A percentile compares a stretch with the other conserved stretches of the same genome.
These are phyloP conservation scores for Scaptomyza hsui DNA, from an alignment of 1,140 invertebrate genomes.

Conservation along the genomic window DNA sequence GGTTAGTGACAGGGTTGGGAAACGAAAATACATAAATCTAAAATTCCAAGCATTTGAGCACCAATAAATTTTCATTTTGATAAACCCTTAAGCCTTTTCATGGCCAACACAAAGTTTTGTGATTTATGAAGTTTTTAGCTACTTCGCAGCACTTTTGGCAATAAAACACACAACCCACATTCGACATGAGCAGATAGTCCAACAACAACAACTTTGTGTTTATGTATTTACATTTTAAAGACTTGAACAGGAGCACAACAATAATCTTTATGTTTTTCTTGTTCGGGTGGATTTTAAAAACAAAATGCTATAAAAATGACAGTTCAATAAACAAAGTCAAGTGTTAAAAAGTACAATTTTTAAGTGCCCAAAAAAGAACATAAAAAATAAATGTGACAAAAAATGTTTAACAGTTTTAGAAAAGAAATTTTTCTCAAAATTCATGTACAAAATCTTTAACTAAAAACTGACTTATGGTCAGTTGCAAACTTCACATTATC, in stretches of 20 bases:
- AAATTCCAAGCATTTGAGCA: slow-evolving; percentile 68
- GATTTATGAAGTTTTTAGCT: slow-evolving; percentile 77
- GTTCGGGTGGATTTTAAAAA: slow-evolving; percentile 17
- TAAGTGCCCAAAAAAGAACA: slow-evolving; percentile 9
- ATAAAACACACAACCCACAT: slow-evolving; percentile 69
- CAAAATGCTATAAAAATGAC: slow-evolving; percentile 29
- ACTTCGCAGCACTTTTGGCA: slow-evolving; percentile 64
- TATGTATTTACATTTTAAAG: slow-evolving; percentile 71
- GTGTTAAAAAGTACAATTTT: slow-evolving; percentile 45
- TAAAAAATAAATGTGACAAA: slow-evolving; percentile 50
- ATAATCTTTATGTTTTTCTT: slow-evolving; percentile 37
- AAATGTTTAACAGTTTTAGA: slow-evolving; percentile 50
- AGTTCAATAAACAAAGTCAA: slow-evolving; percentile 41
- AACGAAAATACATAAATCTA: slow-evolving; percentile 71
- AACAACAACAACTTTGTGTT: slow-evolving; percentile 54
- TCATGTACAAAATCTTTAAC: no score
- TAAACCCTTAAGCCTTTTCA: slow-evolving; percentile 80
- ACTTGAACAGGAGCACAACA: slow-evolving; percentile 19
- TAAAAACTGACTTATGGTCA: no score
- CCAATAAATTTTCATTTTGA: slow-evolving; percentile 82
- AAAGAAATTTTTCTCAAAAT: no score
- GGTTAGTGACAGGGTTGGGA: background rate
- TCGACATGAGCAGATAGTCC: slow-evolving; percentile 41
- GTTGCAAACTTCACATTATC: no score
- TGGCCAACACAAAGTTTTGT: slow-evolving; percentile 79